Percentiles rank a stretch among this genome's conserved stretches.
Evolutionary conservation across 2,113 vertebrate species (phyloP).

Genomic region (Coracopsis vasa): DNA sequence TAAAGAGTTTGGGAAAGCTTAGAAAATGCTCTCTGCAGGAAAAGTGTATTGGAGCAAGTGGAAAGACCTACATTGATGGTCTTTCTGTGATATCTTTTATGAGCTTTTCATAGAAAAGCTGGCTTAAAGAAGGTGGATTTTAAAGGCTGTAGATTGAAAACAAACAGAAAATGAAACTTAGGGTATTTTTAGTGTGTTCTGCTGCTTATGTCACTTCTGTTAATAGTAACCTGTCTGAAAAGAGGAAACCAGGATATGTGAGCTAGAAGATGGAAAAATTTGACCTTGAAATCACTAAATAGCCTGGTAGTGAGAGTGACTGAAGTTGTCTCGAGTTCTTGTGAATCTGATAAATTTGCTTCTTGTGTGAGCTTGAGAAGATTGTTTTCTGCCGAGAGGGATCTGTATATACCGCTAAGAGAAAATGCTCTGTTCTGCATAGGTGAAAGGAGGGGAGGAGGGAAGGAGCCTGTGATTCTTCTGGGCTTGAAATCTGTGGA

Average conservation of each 20-base stretch:
- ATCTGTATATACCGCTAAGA: neutral
- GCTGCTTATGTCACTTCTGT: neutral
- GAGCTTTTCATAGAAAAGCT: neutral
- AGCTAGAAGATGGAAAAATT: neutral
- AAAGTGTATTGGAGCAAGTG: neutral
- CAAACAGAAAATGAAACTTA: neutral
- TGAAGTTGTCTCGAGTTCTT: neutral
- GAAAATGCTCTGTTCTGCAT: neutral
- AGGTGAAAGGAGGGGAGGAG: neutral
- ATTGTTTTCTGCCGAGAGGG: neutral
- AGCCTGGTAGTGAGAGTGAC: neutral
- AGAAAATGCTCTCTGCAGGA: neutral
- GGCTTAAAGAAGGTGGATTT: neutral
- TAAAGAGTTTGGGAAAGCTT: neutral
- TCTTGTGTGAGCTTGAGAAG: neutral
- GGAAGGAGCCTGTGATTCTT: neutral
- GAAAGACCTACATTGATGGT: neutral
- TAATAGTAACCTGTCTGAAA: neutral
- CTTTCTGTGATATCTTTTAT: neutral
- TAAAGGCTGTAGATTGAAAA: neutral
- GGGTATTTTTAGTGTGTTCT: neutral
- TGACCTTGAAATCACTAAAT: neutral
- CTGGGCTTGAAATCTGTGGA: neutral
- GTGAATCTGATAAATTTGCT: neutral
- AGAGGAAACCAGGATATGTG: neutral